Evolutionary conservation across 2,888 invertebrate genomes (phyloP).

Genomic region (Sinopyrophorus schimmeli): DNA sequence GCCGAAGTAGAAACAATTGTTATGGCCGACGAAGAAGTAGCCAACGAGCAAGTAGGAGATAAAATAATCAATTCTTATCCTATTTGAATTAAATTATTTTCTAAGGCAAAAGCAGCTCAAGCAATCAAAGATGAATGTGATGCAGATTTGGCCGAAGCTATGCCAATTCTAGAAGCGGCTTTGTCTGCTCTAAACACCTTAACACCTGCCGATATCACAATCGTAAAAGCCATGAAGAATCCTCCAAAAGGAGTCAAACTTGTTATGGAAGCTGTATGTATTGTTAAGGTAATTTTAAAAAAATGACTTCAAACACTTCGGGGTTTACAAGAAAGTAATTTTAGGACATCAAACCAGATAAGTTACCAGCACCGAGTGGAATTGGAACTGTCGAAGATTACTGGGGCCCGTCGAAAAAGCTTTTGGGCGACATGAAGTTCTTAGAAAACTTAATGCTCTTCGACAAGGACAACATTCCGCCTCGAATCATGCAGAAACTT

Average conservation of each 20-base stretch:
- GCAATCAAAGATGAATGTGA: slow-evolving; percentile 93
- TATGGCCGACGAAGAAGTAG: slow-evolving; percentile 75
- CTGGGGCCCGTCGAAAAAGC: slow-evolving; percentile 88
- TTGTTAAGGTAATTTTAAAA: slow-evolving; percentile 73
- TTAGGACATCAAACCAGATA: slow-evolving; percentile 87
- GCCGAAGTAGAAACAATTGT: slow-evolving; percentile 82
- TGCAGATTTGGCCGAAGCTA: slow-evolving; percentile 85
- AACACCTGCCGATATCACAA: slow-evolving; percentile 86
- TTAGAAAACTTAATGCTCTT: slow-evolving; percentile 83
- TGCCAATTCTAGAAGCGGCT: slow-evolving; percentile 88
- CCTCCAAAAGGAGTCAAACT: slow-evolving; percentile 88
- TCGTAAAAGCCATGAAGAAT: slow-evolving; percentile 96
- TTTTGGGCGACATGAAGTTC: slow-evolving; percentile 90
- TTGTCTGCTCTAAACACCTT: slow-evolving; percentile 86
- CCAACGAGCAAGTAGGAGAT: slow-evolving; percentile 68
- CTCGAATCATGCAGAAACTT: slow-evolving; percentile 80
- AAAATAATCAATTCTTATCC: neutral
- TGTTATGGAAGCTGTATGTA: slow-evolving; percentile 95
- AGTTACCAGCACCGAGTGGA: slow-evolving; percentile 79
- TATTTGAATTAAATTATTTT: slow-evolving; percentile 3
- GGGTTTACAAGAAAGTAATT: too few species aligned
- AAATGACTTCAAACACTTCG: neutral
- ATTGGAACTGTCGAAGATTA: slow-evolving; percentile 87
- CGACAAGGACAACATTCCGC: slow-evolving; percentile 92
- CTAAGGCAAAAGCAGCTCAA: slow-evolving; percentile 70